Base-by-base conservation (phyloP, 2,888 invertebrate species). In the Odontocerum albicorne region DNA sequence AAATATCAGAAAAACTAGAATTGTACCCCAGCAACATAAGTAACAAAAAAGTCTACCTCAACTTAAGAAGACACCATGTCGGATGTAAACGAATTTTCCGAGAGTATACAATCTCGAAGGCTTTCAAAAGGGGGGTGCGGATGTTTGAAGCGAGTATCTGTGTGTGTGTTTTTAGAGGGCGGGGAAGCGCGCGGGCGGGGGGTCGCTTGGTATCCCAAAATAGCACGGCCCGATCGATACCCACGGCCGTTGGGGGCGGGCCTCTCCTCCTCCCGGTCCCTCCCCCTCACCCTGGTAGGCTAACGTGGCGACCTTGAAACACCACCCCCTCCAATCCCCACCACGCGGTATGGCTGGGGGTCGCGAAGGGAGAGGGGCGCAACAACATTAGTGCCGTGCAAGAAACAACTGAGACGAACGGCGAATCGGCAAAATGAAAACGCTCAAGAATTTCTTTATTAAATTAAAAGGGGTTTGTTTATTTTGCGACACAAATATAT, bases 191-290 rank as follows among this genome's bases (percentile, higher is more conserved):
- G 19, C 16, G 32, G 31, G 36, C 22, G 27, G 27, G 39, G 39
- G 51, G 45, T 20, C 46, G 56, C 56, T 51, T 19, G 38, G 56
- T 49, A 38, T 44, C 56, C 56, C 27, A 47, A 56, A 56, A 56
- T 56, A 56, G 56, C 51, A 22, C 47, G 19, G 32, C 47, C 13
- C 56, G 56, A 56, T 56, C 56, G 56, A 56, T 56, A 56, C 45
- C 51, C 50, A 46, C 50, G 50, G 50, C 46, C 39, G 22, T 42
- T 27, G 31, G n/a, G 17, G 16, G 17, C 8, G 22, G 17, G 10
- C 20, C 53, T 3, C 31, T 3, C 40, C 40, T 4, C 10, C 15
- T 12, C 36, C 12, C 19, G 20, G 13, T n/a, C 36, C 36, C n/a
- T 36, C 35, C 7, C 4, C 19, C 10, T 6, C 22, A 13, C 46